Conservation (phyloP, 2,113 vertebrate genomes). For the Lota lota region DNA sequence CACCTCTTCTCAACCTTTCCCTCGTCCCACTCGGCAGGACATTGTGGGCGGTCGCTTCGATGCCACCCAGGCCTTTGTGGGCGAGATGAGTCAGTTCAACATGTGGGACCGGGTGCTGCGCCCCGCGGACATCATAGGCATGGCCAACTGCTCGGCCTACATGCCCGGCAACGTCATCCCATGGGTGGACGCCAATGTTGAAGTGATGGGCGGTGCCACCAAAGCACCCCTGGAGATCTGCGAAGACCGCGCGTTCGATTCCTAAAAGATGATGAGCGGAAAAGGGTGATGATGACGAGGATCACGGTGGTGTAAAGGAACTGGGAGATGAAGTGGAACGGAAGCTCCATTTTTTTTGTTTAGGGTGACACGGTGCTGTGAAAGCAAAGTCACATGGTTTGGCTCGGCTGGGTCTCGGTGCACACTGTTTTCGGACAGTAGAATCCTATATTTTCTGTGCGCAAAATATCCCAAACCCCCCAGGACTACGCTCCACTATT, state of each 20-base stretch:
- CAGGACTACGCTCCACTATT: too few relatives aligned
- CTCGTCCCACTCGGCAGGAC: slow-evolving; percentile 73
- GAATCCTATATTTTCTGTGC: too few relatives aligned
- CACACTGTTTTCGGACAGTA: too few relatives aligned
- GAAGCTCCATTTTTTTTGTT: too few relatives aligned
- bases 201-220: slow-evolving; percentile 90
- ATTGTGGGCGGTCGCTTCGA: slow-evolving; percentile 93
- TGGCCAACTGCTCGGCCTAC: slow-evolving; percentile 95
- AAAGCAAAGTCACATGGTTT: too few relatives aligned
- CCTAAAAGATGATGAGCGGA: slow-evolving; percentile 72
- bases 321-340: too few relatives aligned
- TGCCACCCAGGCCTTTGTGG: slow-evolving; percentile 96
- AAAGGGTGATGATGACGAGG: slow-evolving; percentile 10
- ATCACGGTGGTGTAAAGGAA: too few relatives aligned
- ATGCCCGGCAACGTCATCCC: slow-evolving; percentile 97
- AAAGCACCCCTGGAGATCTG: slow-evolving; percentile 93
- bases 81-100: slow-evolving; percentile 98
- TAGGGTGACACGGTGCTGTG: too few relatives aligned
- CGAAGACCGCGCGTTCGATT: slow-evolving; percentile 89
- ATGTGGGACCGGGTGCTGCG: slow-evolving; percentile 97
- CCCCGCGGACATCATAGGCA: slow-evolving; percentile 85
- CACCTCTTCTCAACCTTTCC: neutral
- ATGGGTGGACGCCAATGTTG: slow-evolving; percentile 92
- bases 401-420: too few relatives aligned
- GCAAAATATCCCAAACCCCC: too few relatives aligned